Evolutionary conservation across 2,113 vertebrate species (phyloP).

Genomic region (Rhynchomys soricoides): DNA sequence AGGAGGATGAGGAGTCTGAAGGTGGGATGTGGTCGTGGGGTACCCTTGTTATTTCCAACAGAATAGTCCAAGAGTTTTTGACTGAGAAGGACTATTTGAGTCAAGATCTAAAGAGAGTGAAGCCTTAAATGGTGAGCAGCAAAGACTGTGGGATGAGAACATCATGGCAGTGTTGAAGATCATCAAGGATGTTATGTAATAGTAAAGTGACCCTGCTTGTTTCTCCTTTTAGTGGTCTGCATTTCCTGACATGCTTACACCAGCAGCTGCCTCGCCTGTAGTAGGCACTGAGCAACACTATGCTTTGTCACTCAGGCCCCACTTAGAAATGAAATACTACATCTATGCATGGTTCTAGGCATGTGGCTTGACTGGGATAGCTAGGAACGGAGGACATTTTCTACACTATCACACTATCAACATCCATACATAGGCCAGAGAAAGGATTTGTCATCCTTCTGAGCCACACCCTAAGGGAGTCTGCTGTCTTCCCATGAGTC

Average conservation of each 20-base stretch:
- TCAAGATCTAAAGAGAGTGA: background rate
- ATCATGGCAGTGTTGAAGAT: background rate
- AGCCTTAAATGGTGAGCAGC: background rate
- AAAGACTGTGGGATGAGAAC: background rate
- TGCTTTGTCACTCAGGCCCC: background rate
- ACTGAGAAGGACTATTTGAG: background rate
- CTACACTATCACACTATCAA: background rate
- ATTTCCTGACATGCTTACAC: background rate
- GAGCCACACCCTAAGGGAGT: background rate
- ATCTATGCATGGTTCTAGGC: background rate
- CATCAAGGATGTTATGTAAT: background rate
- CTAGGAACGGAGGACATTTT: background rate
- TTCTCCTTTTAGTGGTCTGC: background rate
- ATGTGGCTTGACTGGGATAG: background rate
- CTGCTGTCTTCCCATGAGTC: background rate
- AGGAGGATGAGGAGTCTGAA: background rate
- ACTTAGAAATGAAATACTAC: background rate
- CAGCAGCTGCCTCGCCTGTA: background rate
- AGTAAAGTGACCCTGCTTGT: background rate
- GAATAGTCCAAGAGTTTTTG: background rate
- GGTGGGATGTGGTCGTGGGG: background rate
- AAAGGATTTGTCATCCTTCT: background rate
- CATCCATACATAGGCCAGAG: background rate
- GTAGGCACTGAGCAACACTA: background rate
- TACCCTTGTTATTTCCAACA: background rate